These are phyloP conservation scores for Sebastes melanostomus DNA, from an alignment of 2,797 vertebrate species.

Conservation along the genomic window DNA sequence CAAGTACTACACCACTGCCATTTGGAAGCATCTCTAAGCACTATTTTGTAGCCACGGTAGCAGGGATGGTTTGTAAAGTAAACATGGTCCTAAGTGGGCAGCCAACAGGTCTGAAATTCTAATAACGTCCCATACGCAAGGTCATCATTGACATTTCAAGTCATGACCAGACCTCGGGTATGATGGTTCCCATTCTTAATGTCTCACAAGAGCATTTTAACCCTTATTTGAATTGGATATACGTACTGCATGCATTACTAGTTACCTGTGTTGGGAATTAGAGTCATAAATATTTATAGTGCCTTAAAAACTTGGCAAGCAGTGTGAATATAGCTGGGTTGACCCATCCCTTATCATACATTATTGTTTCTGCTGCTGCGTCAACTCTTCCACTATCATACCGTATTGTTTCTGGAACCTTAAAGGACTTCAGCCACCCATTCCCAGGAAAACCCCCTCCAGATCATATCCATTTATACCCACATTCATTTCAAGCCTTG, in stretches of 20 bases:
- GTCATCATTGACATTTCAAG: constrained; percentile 9
- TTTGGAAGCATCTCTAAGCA: not conserved
- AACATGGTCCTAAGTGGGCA: not conserved
- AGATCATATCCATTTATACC: constrained; percentile 53
- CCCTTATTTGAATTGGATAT: constrained; percentile 4
- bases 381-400: not conserved
- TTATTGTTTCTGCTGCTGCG: not conserved
- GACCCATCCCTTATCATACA: not conserved
- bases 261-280: not conserved
- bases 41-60: not conserved
- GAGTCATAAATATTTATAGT: constrained; percentile 22
- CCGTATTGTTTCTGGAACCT: constrained; percentile 1
- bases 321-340: not conserved
- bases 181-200: not conserved
- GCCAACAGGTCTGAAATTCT: not conserved
- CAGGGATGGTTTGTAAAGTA: not conserved
- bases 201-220: constrained; percentile 15
- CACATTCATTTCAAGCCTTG: constrained; percentile 36
- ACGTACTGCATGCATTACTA: not conserved
- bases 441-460: constrained; percentile 43
- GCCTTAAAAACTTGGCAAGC: not conserved
- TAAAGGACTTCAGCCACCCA: constrained; percentile 1
- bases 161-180: not conserved
- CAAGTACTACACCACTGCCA: too few species aligned
- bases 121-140: constrained; percentile 8